phyloP scores from a whole-genome alignment of 2,113 vertebrate genomes.

The Podarcis muralis region DNA sequence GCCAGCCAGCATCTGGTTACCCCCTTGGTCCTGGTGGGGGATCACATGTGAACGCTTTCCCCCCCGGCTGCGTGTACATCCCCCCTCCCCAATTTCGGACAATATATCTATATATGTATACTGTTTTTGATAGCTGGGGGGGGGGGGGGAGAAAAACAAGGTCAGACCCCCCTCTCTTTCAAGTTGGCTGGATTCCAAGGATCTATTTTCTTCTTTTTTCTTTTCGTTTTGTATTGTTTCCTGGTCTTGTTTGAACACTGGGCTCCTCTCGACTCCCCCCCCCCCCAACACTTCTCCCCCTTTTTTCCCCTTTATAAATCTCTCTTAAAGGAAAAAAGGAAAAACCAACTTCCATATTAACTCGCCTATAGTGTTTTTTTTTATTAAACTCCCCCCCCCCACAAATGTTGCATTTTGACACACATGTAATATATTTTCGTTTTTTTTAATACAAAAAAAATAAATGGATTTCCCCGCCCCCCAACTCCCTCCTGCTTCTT shows the following conservation, averaged over 20 bases:
- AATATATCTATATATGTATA: not conserved
- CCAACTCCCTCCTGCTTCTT: too few species aligned
- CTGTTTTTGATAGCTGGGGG: slow-evolving; percentile 50
- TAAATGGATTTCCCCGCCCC: not conserved
- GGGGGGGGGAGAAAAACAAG: slow-evolving; percentile 44
- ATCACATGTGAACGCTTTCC: slow-evolving; percentile 79
- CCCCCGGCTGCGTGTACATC: slow-evolving; percentile 10
- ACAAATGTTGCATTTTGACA: not conserved
- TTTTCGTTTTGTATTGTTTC: slow-evolving; percentile 38
- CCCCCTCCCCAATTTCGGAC: not conserved
- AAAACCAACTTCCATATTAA: too few species aligned
- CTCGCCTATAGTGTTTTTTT: not conserved
- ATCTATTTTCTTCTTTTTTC: not conserved
- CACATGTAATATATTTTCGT: not conserved
- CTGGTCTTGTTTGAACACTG: slow-evolving; percentile 79
- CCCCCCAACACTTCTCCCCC: not conserved
- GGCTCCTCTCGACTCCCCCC: slow-evolving; percentile 40
- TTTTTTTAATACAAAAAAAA: not conserved
- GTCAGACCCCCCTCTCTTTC: slow-evolving; percentile 49
- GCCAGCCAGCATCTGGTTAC: slow-evolving; percentile 83
- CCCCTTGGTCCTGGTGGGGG: slow-evolving; percentile 89
- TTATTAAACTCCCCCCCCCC: too few species aligned
- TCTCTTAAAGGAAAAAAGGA: not conserved
- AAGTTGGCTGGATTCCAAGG: slow-evolving; percentile 70
- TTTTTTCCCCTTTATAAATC: too few species aligned